Percentiles rank a stretch among this genome's conserved stretches.
These are phyloP conservation scores for Corythucha ciliata DNA, from an alignment of 2,888 invertebrate genomes.

Conservation along the genomic window DNA sequence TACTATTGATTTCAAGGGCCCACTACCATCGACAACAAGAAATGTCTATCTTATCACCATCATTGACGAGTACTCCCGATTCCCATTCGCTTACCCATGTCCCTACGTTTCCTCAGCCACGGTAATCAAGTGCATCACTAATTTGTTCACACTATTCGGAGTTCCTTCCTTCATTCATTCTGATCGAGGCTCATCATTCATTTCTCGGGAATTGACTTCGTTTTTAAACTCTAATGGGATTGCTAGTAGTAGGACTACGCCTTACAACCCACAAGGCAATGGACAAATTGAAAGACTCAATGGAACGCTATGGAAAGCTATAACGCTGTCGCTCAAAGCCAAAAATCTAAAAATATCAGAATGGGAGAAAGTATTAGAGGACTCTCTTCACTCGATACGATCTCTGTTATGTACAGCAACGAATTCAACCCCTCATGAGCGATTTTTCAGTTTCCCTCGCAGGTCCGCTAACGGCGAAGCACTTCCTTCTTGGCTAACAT, in stretches of 20 bases:
- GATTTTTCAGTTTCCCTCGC: constrained; percentile 22
- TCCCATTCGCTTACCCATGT: too few species aligned
- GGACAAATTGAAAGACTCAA: constrained; percentile 20
- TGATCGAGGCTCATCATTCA: constrained; percentile 29
- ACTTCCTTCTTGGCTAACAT: constrained; percentile 10
- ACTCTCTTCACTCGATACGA: constrained; percentile 29
- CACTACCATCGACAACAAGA: constrained; percentile 7
- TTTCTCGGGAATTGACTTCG: constrained; percentile 26
- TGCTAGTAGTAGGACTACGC: constrained; percentile 13
- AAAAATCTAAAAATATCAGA: constrained; percentile 10
- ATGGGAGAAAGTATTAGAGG: constrained; percentile 24
- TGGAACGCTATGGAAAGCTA: constrained; percentile 21
- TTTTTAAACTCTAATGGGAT: constrained; percentile 24
- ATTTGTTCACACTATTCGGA: constrained; percentile 21
- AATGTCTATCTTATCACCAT: constrained; percentile 27
- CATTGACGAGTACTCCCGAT: constrained; percentile 28
- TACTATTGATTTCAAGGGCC: constrained; percentile 20
- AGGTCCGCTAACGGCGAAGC: constrained; percentile 4
- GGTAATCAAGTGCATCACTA: constrained; percentile 26
- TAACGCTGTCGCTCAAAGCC: constrained; percentile 6
- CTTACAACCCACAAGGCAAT: constrained; percentile 23
- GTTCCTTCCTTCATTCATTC: constrained; percentile 28
- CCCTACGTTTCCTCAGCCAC: too few species aligned
- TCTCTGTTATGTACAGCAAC: constrained; percentile 31
- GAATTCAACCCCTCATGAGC: constrained; percentile 29